Evolutionary conservation across 2,888 invertebrate species (phyloP), one percentile per base, ranked within the genome.

Genomic region (Beris chalybata): DNA sequence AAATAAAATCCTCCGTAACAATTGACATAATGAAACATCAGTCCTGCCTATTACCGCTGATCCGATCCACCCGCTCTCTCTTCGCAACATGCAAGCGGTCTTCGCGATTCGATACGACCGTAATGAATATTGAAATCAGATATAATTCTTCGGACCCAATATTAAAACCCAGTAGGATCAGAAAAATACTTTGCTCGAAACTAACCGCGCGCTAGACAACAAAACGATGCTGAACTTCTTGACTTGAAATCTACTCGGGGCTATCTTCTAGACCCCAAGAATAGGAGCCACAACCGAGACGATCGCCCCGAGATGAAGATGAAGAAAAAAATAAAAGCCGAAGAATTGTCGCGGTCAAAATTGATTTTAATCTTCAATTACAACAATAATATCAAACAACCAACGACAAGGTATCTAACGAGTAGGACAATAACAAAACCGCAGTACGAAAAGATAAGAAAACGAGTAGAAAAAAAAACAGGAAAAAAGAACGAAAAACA

Each of bases 321-420:
- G 6, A 48, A 12, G 5, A 11, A 12, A 12, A 47, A 48, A 48
- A 48, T 11, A 48, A 48, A 48, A 5, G 13, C 5, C 48, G n/a
- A 48, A n/a, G 48, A 48, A 13, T 15, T 48, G 48, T 48, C 48
- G 48, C 48, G 48, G 48, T 48, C 48, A 48, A 48, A 48, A 48
- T 48, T 48, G 48, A 48, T 48, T 15, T 48, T 48, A 48, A 48
- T 48, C 48, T 48, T 11, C 48, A 48, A 48, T 48, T 48, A 48
- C 48, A 48, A 48, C 48, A 48, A 48, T n/a, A 48, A 38, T 38
- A 38, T 38, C 38, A 38, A 38, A 38, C 38, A 38, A 48, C 48
- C 48, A 48, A 48, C 48, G 15, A 48, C 15, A 48, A 48, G n/a
- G 15, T 13, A 13, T 13, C n/a, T 48, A 48, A 48, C 15, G 15